Conservation (phyloP, 2,888 invertebrate genomes). For the Drosophila birchii region DNA sequence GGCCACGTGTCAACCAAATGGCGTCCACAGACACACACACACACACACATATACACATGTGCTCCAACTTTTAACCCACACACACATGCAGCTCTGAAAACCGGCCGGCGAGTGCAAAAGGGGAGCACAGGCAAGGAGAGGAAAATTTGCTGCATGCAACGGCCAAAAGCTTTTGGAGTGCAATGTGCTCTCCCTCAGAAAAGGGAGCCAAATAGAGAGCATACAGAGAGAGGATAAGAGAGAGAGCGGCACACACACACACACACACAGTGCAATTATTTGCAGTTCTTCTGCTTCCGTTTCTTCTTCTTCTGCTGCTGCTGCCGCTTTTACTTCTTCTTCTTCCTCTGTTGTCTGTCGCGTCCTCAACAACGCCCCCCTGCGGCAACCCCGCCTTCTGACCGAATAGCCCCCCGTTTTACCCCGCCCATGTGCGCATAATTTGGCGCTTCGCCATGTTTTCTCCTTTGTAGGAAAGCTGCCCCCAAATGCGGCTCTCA, state of each 20-base stretch:
- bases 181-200: conserved; percentile 49
- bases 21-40: conserved; percentile 61
- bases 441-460: conserved; percentile 83
- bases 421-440: conserved; percentile 74
- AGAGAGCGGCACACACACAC: conserved; percentile 41
- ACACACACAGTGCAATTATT: conserved; percentile 69
- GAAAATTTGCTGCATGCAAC: conserved; percentile 64
- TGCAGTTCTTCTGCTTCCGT: conserved; percentile 77
- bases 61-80: conserved; percentile 19
- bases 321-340: conserved; percentile 41
- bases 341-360: conserved; percentile 47
- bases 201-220: conserved; percentile 13
- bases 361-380: conserved; percentile 27
- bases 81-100: conserved; percentile 54
- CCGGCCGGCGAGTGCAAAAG: conserved; percentile 64
- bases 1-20: conserved; percentile 77
- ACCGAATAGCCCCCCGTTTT: conserved; percentile 13
- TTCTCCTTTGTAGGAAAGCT: conserved; percentile 46
- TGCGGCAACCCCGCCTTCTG: background rate
- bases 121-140: conserved; percentile 12
- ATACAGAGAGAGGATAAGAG: conserved; percentile 7
- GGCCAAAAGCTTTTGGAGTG: conserved; percentile 67
- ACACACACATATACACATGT: no score
- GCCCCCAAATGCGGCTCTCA: conserved; percentile 31
- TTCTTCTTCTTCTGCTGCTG: conserved; percentile 39